Base-by-base conservation (phyloP, 2,888 invertebrate genomes). In the Eueremaeus valkanovi region DNA sequence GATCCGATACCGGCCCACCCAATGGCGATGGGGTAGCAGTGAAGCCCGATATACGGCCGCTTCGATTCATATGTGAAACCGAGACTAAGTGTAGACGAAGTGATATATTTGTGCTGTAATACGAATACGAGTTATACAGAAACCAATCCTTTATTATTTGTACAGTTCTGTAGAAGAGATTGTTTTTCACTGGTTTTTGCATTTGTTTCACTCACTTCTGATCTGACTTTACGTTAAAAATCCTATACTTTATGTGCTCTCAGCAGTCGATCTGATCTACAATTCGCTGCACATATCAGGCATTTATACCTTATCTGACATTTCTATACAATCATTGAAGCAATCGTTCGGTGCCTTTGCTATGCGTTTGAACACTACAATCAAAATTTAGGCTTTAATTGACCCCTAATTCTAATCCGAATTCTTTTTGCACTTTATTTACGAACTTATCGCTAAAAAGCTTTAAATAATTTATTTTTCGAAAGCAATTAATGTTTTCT, bases 1-100 rank as follows among this genome's bases (percentile, higher is more conserved):
- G 74, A 98, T 99, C 82, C 92, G 96, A 95, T 95, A 95, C 84
- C 95, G 95, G 79, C 96, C 96, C 78, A 92, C 92, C 80, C 92
- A 93, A 80, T 94, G 94, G 94, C 89, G 90, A 81, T 93, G 93
- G 92, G 87, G 91, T 81, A 88, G 93, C 81, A 93, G 93, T 16
- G 94, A 94, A 84, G 93, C 94, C 13, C 90, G 94, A 81, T 95
- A 95, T 85, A 94, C 94, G 29, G 94, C 94, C 49, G 94, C 95
- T 74, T 93, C 95, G 78, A 94, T 95, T 84, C 95, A 95, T 85
- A 95, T 94, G 93, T 95, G 77, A 77, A 73, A 61, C 8, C n/a
- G 2, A n/a, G n/a, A n/a, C n/a, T n/a, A n/a, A n/a, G n/a, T 24
- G 36, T n/a, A 70, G 24, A 40, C 6, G 40, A 40, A 40, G 70